phyloP scores from a whole-genome alignment of 1,140 invertebrate species.

The Trinorchestia longiramus region DNA sequence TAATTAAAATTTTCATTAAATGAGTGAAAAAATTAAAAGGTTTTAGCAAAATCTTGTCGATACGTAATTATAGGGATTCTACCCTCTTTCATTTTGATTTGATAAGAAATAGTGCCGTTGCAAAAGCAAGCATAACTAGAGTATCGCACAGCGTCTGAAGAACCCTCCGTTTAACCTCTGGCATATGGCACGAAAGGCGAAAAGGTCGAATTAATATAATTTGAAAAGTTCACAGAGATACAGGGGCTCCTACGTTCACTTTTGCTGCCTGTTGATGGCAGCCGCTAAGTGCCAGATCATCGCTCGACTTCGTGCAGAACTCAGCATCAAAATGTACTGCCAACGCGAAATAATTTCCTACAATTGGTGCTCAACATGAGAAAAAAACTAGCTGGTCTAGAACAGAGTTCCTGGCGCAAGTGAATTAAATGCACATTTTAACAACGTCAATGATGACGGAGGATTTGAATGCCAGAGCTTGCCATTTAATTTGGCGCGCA shows the following conservation, averaged over 20 bases:
- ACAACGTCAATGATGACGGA: not conserved
- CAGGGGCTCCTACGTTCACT: not conserved
- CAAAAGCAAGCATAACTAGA: not conserved
- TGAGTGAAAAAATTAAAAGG: not conserved
- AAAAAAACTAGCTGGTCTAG: not conserved
- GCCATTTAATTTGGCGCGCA: not conserved
- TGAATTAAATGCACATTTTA: not conserved
- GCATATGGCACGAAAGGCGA: not conserved
- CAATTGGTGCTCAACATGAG: not conserved
- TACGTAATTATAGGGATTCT: not conserved
- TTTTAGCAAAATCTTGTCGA: not conserved
- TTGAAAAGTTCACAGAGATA: constrained; percentile 47
- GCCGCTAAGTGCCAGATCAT: not conserved
- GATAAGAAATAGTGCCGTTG: not conserved
- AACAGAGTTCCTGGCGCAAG: not conserved
- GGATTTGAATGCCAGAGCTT: not conserved
- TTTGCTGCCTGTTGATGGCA: not conserved
- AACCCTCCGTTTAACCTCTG: constrained; percentile 6
- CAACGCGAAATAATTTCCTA: not conserved
- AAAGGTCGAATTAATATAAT: constrained; percentile 46
- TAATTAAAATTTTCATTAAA: not conserved
- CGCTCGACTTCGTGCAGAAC: not conserved
- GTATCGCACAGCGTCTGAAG: not conserved
- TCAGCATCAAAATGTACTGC: not conserved
- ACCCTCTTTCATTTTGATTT: not conserved